A percentile compares a stretch with the other conserved stretches of the same genome.
Evolutionary conservation across 2,888 invertebrate genomes (phyloP).

Genomic region (Dicranocentrus wangi): DNA sequence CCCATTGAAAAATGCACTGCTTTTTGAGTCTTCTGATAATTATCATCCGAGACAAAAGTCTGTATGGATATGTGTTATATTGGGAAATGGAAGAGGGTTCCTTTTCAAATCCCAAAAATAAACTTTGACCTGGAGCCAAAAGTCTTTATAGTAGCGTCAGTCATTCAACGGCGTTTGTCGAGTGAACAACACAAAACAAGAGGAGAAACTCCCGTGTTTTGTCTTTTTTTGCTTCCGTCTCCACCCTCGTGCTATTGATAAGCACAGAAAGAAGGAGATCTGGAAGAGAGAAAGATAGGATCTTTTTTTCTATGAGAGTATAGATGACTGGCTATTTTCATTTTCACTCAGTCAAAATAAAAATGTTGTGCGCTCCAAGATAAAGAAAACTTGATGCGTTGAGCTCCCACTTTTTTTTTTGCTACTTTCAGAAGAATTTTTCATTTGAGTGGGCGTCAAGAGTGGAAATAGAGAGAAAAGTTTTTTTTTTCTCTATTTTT

Average conservation of each 20-base stretch:
- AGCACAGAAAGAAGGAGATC: constrained; percentile 10
- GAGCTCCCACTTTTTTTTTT: background rate
- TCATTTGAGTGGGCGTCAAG: constrained; percentile 9
- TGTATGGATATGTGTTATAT: background rate
- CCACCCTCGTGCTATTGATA: constrained; percentile 20
- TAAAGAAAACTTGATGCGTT: background rate
- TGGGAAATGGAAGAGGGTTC: constrained; percentile 25
- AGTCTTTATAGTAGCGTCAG: constrained; percentile 70
- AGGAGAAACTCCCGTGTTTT: constrained; percentile 42
- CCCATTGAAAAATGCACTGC: background rate
- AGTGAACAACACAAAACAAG: constrained; percentile 64
- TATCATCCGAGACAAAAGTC: background rate
- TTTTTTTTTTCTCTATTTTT: background rate
- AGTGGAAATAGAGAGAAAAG: background rate
- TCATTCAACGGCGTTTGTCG: constrained; percentile 69
- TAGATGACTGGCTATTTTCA: too few relatives aligned
- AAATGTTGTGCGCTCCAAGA: background rate
- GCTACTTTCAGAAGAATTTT: constrained; percentile 3
- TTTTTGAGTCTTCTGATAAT: background rate
- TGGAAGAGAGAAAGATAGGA: background rate
- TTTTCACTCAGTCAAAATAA: constrained; percentile 32
- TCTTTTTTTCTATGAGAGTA: background rate
- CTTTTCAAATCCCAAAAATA: constrained; percentile 72
- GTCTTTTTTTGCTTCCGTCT: constrained; percentile 53
- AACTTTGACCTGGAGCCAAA: constrained; percentile 73